phyloP scores from a whole-genome alignment of 30 jellyfish, hydroid and myxozoan species.

The Catostylus mosaicus region DNA sequence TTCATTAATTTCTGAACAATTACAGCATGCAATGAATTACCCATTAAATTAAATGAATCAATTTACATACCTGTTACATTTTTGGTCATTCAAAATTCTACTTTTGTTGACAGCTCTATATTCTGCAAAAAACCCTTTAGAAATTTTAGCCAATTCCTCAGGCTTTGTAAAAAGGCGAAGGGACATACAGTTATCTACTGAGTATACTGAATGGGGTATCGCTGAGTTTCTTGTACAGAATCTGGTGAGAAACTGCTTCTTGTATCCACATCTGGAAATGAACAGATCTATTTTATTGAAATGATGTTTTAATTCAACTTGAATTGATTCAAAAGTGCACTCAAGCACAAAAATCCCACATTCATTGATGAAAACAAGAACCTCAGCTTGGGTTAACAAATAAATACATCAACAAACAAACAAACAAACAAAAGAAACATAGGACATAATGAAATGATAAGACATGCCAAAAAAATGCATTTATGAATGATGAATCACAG shows the following conservation, averaged over 20 bases:
- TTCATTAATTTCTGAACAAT: not conserved
- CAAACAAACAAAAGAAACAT: no score
- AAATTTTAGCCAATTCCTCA: not conserved
- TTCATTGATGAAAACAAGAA: no score
- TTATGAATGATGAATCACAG: no score
- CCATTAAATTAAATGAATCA: no score
- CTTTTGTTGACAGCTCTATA: constrained; percentile 10
- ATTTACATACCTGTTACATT: constrained; percentile 38
- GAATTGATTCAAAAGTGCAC: no score
- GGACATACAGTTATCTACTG: constrained; percentile 54
- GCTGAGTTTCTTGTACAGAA: constrained; percentile 54
- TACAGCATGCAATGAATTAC: not conserved
- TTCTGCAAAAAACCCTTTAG: constrained; percentile 33
- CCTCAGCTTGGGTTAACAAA: no score
- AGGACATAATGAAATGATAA: no score
- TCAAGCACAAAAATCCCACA: no score
- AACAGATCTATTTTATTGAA: no score
- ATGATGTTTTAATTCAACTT: no score
- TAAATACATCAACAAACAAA: no score
- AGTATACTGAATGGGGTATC: constrained; percentile 44
- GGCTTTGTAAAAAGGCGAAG: constrained; percentile 27
- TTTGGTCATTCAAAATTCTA: not conserved
- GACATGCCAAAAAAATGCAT: no score
- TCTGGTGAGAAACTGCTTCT: constrained; percentile 14
- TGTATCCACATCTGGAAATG: constrained; percentile 25